A percentile compares a stretch with the other conserved stretches of the same genome.
phyloP scores from a whole-genome alignment of 2,888 invertebrate species.

The Macrosoma leucophasiata region DNA sequence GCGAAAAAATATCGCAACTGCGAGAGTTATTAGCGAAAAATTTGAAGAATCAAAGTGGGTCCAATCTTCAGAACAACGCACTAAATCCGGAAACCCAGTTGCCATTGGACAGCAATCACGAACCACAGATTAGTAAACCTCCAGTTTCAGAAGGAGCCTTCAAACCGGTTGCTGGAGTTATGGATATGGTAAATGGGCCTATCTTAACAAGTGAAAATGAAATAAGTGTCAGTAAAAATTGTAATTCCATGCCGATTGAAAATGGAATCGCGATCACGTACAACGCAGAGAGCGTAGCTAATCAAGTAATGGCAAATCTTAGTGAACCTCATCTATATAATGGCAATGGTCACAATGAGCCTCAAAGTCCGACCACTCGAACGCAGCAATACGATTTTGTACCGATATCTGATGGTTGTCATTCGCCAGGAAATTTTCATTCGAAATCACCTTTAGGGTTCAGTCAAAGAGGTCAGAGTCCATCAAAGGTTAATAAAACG shows the following conservation, averaged over 20 bases:
- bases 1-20: constrained; percentile 83
- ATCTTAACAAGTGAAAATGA: constrained; percentile 34
- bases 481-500: constrained; percentile 50
- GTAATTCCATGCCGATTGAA: constrained; percentile 38
- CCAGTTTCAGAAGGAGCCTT: constrained; percentile 50
- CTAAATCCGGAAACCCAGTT: constrained; percentile 37
- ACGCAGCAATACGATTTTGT: constrained; percentile 89
- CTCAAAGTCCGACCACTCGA: constrained; percentile 85
- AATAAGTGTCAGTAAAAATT: constrained; percentile 36
- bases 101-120: constrained; percentile 37
- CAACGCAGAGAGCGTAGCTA: constrained; percentile 34
- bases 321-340: constrained; percentile 48
- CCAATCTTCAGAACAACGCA: constrained; percentile 34
- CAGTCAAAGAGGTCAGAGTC: constrained; percentile 54
- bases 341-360: constrained; percentile 69
- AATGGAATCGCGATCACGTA: constrained; percentile 45
- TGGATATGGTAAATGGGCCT: constrained; percentile 38
- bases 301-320: constrained; percentile 35
- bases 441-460: constrained; percentile 62
- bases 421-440: constrained; percentile 74
- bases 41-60: constrained; percentile 68
- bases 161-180: constrained; percentile 41
- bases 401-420: constrained; percentile 88
- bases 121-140: constrained; percentile 34
- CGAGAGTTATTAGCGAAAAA: constrained; percentile 82